Evolutionary conservation across 2,797 vertebrate species (phyloP).

Genomic region (Sebastolobus alascanus): DNA sequence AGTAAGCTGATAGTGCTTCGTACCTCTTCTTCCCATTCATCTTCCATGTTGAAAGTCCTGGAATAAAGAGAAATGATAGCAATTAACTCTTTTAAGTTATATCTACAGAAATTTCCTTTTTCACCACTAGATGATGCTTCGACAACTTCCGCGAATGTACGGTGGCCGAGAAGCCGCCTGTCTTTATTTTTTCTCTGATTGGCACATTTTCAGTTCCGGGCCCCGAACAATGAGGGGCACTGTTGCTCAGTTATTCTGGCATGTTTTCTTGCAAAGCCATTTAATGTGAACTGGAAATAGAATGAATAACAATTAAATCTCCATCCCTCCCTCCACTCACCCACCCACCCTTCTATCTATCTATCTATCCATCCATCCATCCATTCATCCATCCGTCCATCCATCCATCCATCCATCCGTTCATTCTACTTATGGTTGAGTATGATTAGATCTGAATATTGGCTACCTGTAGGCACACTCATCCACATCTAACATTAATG

Average conservation of each 20-base stretch:
- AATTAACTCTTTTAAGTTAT: not conserved
- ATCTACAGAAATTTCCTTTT: fast-evolving
- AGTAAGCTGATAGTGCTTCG: not conserved
- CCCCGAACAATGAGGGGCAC: conserved; percentile 48
- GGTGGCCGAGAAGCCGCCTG: conserved; percentile 55
- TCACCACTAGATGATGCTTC: not conserved
- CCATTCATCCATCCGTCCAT: conserved; percentile 12
- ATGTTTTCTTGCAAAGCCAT: not conserved
- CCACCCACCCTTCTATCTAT: conserved; percentile 14
- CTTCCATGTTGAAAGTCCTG: conserved; percentile 72
- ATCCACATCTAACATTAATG: conserved; percentile 71
- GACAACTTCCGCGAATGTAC: conserved; percentile 68
- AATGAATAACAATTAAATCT: conserved; percentile 12
- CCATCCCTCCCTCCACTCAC: not conserved
- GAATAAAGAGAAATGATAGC: fast-evolving
- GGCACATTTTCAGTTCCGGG: conserved; percentile 13
- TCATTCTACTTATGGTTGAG: conserved; percentile 50
- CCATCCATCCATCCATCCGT: conserved; percentile 22
- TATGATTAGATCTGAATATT: conserved; percentile 71
- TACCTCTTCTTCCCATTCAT: conserved; percentile 88
- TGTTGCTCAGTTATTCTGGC: conserved; percentile 58
- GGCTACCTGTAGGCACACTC: conserved; percentile 66
- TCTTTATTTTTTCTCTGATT: not conserved
- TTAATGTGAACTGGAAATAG: conserved; percentile 22
- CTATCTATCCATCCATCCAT: conserved; percentile 16